Conservation (phyloP, 2,113 vertebrate species). For the Noturus placidus region DNA sequence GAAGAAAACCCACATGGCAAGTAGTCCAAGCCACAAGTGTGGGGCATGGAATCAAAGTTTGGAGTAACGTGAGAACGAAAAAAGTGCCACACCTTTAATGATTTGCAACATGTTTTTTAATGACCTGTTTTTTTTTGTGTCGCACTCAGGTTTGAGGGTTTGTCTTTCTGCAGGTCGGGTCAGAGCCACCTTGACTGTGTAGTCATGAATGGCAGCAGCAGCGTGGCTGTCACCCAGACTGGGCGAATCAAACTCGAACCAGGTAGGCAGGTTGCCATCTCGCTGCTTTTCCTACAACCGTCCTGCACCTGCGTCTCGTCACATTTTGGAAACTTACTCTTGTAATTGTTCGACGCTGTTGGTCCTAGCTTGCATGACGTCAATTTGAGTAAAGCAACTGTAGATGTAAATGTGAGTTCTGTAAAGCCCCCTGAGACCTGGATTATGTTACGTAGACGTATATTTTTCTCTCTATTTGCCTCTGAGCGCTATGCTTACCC, state of each 20-base stretch:
- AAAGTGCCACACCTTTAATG: too few relatives aligned
- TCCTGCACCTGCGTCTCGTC: not conserved
- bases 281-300: not conserved
- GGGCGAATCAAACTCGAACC: conserved; percentile 59
- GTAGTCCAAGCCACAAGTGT: not conserved
- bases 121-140: not conserved
- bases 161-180: conserved; percentile 33
- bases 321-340: not conserved
- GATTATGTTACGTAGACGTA: not conserved
- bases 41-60: not conserved
- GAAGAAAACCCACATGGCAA: not conserved
- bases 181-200: conserved; percentile 49
- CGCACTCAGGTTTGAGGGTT: not conserved
- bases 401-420: not conserved
- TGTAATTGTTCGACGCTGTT: not conserved
- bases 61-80: not conserved
- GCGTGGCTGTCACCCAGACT: conserved; percentile 59
- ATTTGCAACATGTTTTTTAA: not conserved
- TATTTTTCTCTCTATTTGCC: not conserved
- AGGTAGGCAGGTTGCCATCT: conserved; percentile 50
- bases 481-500: not conserved
- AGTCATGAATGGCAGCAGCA: conserved; percentile 75
- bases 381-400: conserved; percentile 2
- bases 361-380: not conserved
- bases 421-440: not conserved